Evolutionary conservation across 2,113 vertebrate genomes (phyloP).

Genomic region (Gorsachius goisagi): DNA sequence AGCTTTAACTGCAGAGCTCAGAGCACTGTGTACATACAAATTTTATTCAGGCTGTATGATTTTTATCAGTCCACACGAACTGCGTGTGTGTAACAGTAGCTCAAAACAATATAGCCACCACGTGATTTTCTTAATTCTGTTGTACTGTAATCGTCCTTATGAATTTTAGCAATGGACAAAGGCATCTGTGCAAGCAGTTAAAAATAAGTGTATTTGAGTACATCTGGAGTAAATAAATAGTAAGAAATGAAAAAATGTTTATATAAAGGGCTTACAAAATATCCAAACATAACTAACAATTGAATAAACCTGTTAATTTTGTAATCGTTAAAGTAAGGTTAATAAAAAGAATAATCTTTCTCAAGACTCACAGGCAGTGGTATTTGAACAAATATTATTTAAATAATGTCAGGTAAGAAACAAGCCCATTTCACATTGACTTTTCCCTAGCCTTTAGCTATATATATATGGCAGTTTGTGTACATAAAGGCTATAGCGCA

Average conservation of each 20-base stretch:
- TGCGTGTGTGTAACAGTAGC: neutral
- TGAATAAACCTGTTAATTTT: neutral
- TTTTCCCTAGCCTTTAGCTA: neutral
- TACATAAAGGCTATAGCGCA: neutral
- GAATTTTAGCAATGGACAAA: neutral
- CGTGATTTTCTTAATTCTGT: neutral
- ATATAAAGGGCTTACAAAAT: neutral
- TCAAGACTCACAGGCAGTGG: neutral
- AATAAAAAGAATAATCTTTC: neutral
- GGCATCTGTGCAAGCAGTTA: neutral
- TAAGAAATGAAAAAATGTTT: neutral
- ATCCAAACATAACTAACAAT: neutral
- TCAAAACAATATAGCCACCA: neutral
- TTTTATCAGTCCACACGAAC: neutral
- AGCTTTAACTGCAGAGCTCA: neutral
- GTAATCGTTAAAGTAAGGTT: neutral
- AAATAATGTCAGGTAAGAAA: neutral
- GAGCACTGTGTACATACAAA: neutral
- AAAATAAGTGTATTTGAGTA: neutral
- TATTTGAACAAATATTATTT: neutral
- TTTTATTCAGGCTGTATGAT: neutral
- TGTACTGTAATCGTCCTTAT: neutral
- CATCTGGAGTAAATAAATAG: neutral
- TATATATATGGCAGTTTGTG: neutral
- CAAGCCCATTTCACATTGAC: neutral